phyloP scores from a whole-genome alignment of 2,797 vertebrate genomes.

The Synaphobranchus kaupii region DNA sequence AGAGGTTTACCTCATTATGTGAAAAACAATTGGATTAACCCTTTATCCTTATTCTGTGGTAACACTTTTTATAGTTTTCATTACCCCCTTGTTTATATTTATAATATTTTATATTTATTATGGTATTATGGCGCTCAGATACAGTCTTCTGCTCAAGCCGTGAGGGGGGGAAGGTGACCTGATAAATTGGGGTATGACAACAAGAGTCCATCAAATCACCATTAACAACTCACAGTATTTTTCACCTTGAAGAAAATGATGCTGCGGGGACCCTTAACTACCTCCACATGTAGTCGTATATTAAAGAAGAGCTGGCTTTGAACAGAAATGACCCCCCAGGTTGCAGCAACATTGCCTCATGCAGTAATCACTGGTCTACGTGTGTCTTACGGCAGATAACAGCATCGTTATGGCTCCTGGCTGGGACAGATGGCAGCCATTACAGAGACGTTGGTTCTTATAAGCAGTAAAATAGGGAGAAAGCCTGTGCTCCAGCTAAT shows the following conservation, averaged over 20 bases:
- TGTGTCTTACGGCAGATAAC: not conserved
- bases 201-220: slow-evolving; percentile 4
- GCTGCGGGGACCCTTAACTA: not conserved
- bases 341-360: not conserved
- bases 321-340: not conserved
- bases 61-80: not conserved
- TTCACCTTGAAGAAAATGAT: slow-evolving; percentile 11
- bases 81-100: not conserved
- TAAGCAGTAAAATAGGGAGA: not conserved
- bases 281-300: not conserved
- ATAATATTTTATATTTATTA: not conserved
- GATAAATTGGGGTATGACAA: slow-evolving; percentile 22
- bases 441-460: not conserved
- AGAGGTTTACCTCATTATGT: too few relatives aligned
- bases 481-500: not conserved
- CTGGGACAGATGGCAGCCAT: slow-evolving; percentile 12
- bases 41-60: not conserved
- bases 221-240: not conserved
- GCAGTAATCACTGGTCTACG: not conserved
- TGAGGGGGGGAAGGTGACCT: not conserved
- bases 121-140: not conserved
- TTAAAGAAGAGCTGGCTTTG: not conserved
- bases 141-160: not conserved
- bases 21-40: not conserved
- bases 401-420: not conserved